Evolutionary conservation across 2,797 vertebrate species (phyloP), one percentile per base, ranked within the genome.

Genomic region (Podarcis lilfordi): DNA sequence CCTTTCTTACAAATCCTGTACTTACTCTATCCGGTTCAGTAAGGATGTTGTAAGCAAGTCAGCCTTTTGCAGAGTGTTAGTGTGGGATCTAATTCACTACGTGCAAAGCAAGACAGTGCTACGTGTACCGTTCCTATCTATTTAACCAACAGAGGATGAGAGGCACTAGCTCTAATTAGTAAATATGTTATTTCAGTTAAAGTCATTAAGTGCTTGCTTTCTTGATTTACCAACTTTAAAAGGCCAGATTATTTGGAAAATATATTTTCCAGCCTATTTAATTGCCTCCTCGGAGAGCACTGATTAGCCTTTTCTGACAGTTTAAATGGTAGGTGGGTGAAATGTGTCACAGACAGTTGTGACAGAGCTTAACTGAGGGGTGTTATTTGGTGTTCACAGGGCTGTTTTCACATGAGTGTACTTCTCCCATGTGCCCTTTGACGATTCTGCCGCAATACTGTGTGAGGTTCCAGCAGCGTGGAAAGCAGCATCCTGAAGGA

Each of bases 241-340:
- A 90, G 84, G 86, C 59, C 32, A 23, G 88, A 37, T 93, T 82
- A 88, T 87, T 94, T 77, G 80, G 90, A 79, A 72, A 85, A 76
- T 89, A 17, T 91, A 78, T 94, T 93, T 89, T 78, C 75, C 84
- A 80, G n/a, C 64, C 64, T 91, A 90, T 75, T 80, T 88, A 82
- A 89, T 90, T 86, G 84, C 45, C 10, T 89, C 85, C 15, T 1
- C 23, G 68, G 89, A 89, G 83, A 91, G 43, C 84, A 85, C 80
- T 59, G 88, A 91, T 15, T 88, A 77, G 32, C 32, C 4, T 89
- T 90, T 93, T 83, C 43, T 89, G 84, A 88, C 50, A 85, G 82
- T 37, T 19, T 89, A 61, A 69, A 68, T 89, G 43, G 82, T 89
- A 78, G 25, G 9, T 88, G 79, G 0, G 4, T 91, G 87, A 93